Percentiles rank a stretch among this genome's conserved stretches.
phyloP scores from a whole-genome alignment of 2,797 vertebrate species.

The Mus minutoides region DNA sequence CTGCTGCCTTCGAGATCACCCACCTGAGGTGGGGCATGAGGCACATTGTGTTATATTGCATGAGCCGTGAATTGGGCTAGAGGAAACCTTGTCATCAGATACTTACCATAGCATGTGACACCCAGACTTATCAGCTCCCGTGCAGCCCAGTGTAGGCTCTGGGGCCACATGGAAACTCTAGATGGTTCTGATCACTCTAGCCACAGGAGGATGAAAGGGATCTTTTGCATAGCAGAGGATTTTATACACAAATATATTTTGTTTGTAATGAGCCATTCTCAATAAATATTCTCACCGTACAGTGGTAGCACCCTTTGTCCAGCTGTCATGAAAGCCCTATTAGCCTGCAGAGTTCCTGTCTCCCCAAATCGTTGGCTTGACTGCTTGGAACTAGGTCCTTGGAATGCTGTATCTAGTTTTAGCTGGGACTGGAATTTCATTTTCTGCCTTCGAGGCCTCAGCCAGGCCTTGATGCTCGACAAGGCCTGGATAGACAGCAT shows the following conservation, averaged over 20 bases:
- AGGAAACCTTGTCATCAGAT: neutral
- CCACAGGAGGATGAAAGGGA: slow-evolving; percentile 79
- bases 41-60: rapidly evolving
- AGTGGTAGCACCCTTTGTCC: neutral
- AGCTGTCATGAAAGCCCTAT: slow-evolving; percentile 41
- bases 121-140: neutral
- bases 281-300: slow-evolving; percentile 84
- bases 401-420: neutral
- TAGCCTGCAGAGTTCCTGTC: neutral
- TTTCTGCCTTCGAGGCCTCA: neutral
- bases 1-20: neutral
- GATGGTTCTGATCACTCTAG: slow-evolving; percentile 67
- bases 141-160: neutral
- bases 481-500: neutral
- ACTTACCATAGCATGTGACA: neutral
- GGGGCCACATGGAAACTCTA: neutral
- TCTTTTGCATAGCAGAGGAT: slow-evolving; percentile 86
- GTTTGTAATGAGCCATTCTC: slow-evolving; percentile 88
- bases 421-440: neutral
- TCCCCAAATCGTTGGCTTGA: neutral
- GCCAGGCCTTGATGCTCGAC: neutral
- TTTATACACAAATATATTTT: slow-evolving; percentile 89
- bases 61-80: neutral
- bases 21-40: neutral
- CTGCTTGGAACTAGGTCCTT: neutral